Evolutionary conservation across 53 echinoderm and acorn worm species (phyloP), one percentile per base, ranked within the genome.

Genomic region (Paracentrotus lividus): DNA sequence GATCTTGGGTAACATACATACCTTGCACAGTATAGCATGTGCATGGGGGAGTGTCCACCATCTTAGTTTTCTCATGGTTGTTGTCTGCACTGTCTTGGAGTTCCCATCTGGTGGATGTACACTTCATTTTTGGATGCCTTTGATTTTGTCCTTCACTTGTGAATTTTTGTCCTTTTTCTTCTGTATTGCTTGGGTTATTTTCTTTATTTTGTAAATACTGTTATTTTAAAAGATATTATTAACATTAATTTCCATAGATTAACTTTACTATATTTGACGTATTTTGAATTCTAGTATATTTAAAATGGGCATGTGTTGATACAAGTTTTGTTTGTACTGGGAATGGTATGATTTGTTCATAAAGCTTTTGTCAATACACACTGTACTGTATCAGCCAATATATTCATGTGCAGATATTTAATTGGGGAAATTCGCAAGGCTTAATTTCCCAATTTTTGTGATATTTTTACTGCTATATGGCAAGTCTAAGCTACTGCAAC

Each of bases 1-100:
- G 81, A 47, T 45, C 55, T 38, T 86, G 86, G 86, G 86, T 86
- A 86, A 81, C 81, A 81, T 81, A 81, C 49, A 45, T 47, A 47
- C 81, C 81, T 26, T 47, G 47, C 5, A 47, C 81, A 81, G 47
- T n/a, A 81, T 47, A 45, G 81, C 81, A 81, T 81, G 81, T 81
- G 81, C 81, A 81, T 47, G 81, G 81, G 26, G n/a, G 31, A 26
- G n/a, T 44, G 81, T 81, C 45, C 81, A 45, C 81, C 47, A n/a
- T n/a, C n/a, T n/a, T 26, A n/a, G n/a, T 81, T 45, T 81, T 81
- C 2, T 8, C 47, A 26, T 81, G 45, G 23, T 2, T 8, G 45
- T 81, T 81, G 47, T 81, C 47, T 47, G 81, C 81, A 81, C 44
- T n/a, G 6, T 81, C n/a, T 47, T 81, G 47, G 81, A 26, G 47